phyloP scores from a whole-genome alignment of 2,888 invertebrate species.

The Pteria penguin region DNA sequence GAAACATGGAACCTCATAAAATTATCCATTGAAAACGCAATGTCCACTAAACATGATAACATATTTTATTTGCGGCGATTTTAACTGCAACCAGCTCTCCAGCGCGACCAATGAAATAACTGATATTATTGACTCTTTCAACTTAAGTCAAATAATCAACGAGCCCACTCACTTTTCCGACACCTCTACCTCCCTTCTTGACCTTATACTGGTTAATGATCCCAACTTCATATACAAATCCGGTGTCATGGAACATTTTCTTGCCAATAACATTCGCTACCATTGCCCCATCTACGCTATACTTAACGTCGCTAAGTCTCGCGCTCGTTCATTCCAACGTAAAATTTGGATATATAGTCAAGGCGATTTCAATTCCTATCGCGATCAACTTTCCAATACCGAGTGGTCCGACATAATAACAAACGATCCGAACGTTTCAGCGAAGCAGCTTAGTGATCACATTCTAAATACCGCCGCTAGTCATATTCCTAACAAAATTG shows the following conservation, averaged over 20 bases:
- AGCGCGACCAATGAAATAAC: background rate
- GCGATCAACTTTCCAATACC: background rate
- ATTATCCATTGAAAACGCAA: background rate
- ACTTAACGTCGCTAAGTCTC: background rate
- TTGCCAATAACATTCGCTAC: background rate
- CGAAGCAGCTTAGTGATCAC: background rate
- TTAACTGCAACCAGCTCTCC: background rate
- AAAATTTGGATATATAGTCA: slow-evolving; percentile 19
- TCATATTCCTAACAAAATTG: background rate
- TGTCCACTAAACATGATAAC: background rate
- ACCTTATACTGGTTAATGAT: slow-evolving; percentile 1
- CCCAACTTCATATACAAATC: background rate
- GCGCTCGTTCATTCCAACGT: background rate
- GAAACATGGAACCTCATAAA: background rate
- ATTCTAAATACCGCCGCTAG: background rate
- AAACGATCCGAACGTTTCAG: background rate
- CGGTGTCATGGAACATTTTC: slow-evolving; percentile 11
- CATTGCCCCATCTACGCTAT: slow-evolving; percentile 15
- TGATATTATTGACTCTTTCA: background rate
- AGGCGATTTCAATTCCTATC: background rate
- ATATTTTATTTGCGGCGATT: slow-evolving; percentile 16
- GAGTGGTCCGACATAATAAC: background rate
- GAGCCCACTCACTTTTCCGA: slow-evolving; percentile 19
- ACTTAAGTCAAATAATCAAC: background rate
- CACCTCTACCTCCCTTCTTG: background rate